Base-by-base conservation (phyloP, 2,888 invertebrate genomes). In the Mesorhabditis sp. region DNA sequence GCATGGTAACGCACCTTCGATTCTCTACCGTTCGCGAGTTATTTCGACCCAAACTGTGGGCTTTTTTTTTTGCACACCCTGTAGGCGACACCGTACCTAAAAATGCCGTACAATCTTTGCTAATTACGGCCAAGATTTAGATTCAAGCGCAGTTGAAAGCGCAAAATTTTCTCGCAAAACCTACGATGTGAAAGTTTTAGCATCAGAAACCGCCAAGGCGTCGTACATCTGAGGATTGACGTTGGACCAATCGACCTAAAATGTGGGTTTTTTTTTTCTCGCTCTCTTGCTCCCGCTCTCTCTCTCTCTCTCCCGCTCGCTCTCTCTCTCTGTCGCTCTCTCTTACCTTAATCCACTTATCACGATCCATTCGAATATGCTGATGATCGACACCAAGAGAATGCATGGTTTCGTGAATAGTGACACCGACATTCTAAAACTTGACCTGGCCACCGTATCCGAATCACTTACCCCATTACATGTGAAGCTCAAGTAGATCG, bases 171-270 rank as follows among this genome's bases (percentile, higher is more conserved):
- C n/a, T n/a, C 58, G n/a, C 6, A 50, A 50, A 50, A 50, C 78
- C 65, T 74, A 78, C 70, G 76, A 78, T 3, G 82, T 78, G 71
- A 79, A 82, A 45, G 75, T 72, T 50, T 76, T 80, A 28, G 79
- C 74, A 68, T 82, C 82, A 4, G 78, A 70, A 5, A 81, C 73
- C 10, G 81, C 79, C 67, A 82, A 82, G 15, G 81, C 78, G 72
- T 82, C 82, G 65, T 82, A 81, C 64, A 81, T 75, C 69, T 82
- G 81, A 0, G 82, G 82, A 69, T 83, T 78, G 15, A 82, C 79
- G 68, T 82, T 82, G 42, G 75, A 74, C 82, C 82, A 82, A 43
- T 82, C 77, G 45, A 80, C 72, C 71, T 75, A 63, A 43, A 70
- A 13, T 5, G 45, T 45, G 62, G 5, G 13, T 42, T 42, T 43